Evolutionary conservation across 2,113 vertebrate genomes (phyloP), one percentile per base, ranked within the genome.

Genomic region (Leuciscus idus): DNA sequence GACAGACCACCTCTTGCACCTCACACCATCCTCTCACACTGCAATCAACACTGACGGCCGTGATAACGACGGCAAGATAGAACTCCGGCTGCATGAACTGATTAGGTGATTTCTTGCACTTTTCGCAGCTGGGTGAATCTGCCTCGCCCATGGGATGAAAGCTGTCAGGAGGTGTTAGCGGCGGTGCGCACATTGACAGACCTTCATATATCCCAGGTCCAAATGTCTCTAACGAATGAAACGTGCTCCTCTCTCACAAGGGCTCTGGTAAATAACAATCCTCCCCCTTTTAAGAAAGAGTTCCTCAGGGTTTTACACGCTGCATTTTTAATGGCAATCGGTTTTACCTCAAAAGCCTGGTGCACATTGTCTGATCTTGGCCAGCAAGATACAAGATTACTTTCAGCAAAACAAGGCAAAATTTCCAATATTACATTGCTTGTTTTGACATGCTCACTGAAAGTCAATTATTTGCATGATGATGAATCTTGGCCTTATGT

Each of bases 241-340:
- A 93, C 91, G 82, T 92, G 89, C 93, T 93, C 92, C 70, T 90
- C 90, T 82, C 76, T 89, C 26, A 23, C 26, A n/a, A 82, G 46
- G 26, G 19, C 43, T 33, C 81, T 68, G 46, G 70, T n/a, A 70
- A 68, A 52, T n/a, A 70, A 82, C 0, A 11, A 33, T 50, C 46
- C 43, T 33, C 46, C 10, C 10, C 46, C 5, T 82, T 30, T 66
- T 64, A 68, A 80, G 55, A 39, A 26, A 55, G 39, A 23, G 26
- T 52, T 82, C 43, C 46, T 82, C 62, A 52, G 62, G 43, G 80
- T 70, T 70, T 81, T 48, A 46, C 50, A 82, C 6, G 3, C 17
- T 50, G 80, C 15, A 82, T 82, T 30, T 43, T 66, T 46, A 82
- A 66, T 55, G 43, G 46, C 19, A 70, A 50, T 23, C 4, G 8